Evolutionary conservation across 2,113 vertebrate genomes (phyloP).

Genomic region (human (Homo sapiens)): GRCh38 chr1:176754501-176755000

Average conservation of each 20-base stretch:
- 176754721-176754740: not conserved
- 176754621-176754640: not conserved
- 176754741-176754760: slow-evolving; percentile 16
- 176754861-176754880: not conserved
- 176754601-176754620: not conserved
- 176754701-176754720: not conserved
- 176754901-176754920: not conserved
- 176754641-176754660: not conserved
- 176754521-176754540: not conserved
- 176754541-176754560: not conserved
- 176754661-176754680: not conserved
- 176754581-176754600: not conserved
- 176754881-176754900: not conserved
- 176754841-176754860: not conserved
- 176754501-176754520: not conserved
- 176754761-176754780: slow-evolving; percentile 26
- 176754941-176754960: not conserved
- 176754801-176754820: slow-evolving; percentile 29
- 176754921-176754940: not conserved
- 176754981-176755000: not conserved
- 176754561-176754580: not conserved
- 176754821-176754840: not conserved
- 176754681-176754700: not conserved
- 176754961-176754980: too few relatives aligned
- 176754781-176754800: not conserved